These are phyloP conservation scores for Suncus etruscus DNA, from an alignment of 2,113 vertebrate genomes.

Conservation along the genomic window DNA sequence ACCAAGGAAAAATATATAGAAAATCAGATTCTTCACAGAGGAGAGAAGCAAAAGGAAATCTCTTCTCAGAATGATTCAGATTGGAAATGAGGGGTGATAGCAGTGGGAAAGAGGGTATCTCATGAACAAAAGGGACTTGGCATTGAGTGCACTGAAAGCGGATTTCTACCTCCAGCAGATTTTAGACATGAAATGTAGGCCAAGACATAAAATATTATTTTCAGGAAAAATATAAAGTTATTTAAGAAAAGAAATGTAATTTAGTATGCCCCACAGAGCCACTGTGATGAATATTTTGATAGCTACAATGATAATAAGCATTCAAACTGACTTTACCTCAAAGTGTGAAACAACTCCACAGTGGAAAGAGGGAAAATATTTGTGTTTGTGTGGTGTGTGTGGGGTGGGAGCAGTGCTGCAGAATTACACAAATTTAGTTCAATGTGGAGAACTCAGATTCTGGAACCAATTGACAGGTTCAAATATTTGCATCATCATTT, in stretches of 20 bases:
- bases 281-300: constrained; percentile 19
- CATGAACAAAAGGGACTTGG: neutral
- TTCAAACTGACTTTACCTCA: neutral
- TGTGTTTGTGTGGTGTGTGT: neutral
- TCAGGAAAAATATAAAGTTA: neutral
- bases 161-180: neutral
- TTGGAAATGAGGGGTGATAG: too few species aligned
- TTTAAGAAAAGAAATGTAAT: neutral
- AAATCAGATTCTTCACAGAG: neutral
- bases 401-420: neutral
- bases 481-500: constrained; percentile 30
- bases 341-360: neutral
- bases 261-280: neutral
- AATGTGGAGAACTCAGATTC: neutral
- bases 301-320: neutral
- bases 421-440: neutral
- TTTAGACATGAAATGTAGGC: neutral
- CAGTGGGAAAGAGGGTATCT: neutral
- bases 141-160: neutral
- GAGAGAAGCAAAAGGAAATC: neutral
- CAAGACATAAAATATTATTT: constrained; percentile 34
- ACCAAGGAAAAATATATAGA: neutral
- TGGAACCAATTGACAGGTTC: constrained; percentile 22
- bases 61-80: neutral
- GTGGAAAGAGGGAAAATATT: neutral